Evolutionary conservation across 2,888 invertebrate genomes (phyloP).

Genomic region (Chirona hameri): DNA sequence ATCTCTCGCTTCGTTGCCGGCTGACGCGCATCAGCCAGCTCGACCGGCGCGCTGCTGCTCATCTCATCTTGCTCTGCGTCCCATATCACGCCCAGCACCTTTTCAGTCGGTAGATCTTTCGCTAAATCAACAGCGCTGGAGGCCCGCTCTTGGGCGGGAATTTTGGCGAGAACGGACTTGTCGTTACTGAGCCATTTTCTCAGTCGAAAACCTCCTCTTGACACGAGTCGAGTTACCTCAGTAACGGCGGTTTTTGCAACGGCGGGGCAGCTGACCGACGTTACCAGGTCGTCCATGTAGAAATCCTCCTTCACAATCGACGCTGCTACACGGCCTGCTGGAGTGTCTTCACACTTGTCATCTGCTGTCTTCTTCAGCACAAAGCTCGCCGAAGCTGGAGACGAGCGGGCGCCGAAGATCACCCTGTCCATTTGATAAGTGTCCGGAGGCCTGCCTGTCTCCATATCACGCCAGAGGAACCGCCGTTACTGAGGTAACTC

Average conservation of each 20-base stretch:
- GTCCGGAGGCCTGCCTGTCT: neutral
- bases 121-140: neutral
- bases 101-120: neutral
- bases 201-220: neutral
- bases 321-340: neutral
- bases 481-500: too few relatives aligned
- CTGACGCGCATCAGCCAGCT: neutral
- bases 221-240: neutral
- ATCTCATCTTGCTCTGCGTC: neutral
- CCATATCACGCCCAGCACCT: neutral
- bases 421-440: neutral
- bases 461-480: neutral
- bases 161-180: neutral
- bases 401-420: neutral
- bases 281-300: neutral
- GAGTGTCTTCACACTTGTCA: neutral
- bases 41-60: neutral
- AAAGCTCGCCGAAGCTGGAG: neutral
- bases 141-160: neutral
- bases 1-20: neutral
- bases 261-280: neutral
- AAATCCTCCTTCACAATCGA: neutral
- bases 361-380: neutral
- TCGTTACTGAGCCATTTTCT: neutral
- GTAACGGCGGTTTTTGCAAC: neutral